These are phyloP conservation scores for Platalea minor DNA, from an alignment of 2,797 vertebrate genomes.

Conservation along the genomic window DNA sequence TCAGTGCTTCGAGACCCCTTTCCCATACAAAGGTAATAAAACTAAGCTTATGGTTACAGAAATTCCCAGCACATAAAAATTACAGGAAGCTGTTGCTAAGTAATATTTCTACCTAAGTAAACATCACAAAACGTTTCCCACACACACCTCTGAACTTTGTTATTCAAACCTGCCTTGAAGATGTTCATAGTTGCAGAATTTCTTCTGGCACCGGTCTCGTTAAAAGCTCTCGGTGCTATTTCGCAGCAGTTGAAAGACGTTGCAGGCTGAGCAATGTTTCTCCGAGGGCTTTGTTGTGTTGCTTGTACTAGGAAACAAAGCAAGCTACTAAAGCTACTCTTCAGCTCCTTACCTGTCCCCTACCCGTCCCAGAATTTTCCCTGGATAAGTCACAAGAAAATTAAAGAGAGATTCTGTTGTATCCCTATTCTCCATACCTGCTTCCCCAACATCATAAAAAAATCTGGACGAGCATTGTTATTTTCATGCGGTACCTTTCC, in stretches of 20 bases:
- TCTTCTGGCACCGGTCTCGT: not conserved
- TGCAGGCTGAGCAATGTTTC: not conserved
- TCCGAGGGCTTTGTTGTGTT: not conserved
- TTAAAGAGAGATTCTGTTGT: not conserved
- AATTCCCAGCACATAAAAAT: slow-evolving; percentile 70
- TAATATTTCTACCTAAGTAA: slow-evolving; percentile 67
- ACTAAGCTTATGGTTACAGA: slow-evolving; percentile 24
- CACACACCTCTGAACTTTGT: slow-evolving; percentile 58
- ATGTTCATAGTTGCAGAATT: not conserved
- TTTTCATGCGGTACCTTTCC: not conserved
- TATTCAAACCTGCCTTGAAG: slow-evolving; percentile 34
- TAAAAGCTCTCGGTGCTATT: not conserved
- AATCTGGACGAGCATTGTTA: not conserved
- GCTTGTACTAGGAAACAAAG: not conserved
- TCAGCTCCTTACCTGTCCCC: not conserved
- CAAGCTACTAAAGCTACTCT: not conserved
- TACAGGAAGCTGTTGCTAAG: slow-evolving; percentile 70
- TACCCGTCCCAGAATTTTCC: not conserved
- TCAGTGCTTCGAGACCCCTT: not conserved
- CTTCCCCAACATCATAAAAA: not conserved
- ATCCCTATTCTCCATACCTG: not conserved
- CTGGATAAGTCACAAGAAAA: not conserved
- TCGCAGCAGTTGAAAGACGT: not conserved
- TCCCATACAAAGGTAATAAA: slow-evolving; percentile 51
- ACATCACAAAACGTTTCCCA: slow-evolving; percentile 62